Evolutionary conservation across 2,888 invertebrate species (phyloP), one percentile per base, ranked within the genome.

Genomic region (Tortrix viridana): DNA sequence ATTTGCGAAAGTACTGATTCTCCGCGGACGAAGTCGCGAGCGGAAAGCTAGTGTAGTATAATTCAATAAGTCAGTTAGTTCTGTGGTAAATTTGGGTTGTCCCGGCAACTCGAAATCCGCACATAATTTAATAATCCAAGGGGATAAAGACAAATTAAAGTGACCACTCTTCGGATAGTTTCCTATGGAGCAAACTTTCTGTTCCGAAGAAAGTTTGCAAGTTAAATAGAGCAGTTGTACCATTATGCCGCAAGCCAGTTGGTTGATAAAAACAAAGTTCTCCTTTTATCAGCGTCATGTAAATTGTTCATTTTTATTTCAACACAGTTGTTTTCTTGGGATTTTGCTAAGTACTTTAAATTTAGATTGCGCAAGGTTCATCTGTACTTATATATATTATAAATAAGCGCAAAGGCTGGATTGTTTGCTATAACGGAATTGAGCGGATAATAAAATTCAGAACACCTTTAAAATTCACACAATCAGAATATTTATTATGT

Each of bases 211-310:
- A 79, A 82, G 79, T 86, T 85, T 73, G 67, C 68, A 84, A 85
- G 82, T 86, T 85, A 86, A 85, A 86, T 84, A 85, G 82, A 82
- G 80, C 73, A 77, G 80, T 85, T 85, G 80, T 79, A 80, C 82
- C 81, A 82, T 82, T 84, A 82, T 75, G 78, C 83, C 82, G 76
- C 83, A 77, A 81, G 82, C 74, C 71, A 76, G 77, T 73, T 81
- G 68, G 67, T 67, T 65, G 73, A 74, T 76, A 77, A 79, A 81
- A 80, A 79, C 73, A 58, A 55, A 65, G 65, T 65, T 65, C 43
- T 32, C 18, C 47, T 57, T 62, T 44, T 69, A 69, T 72, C 70
- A 72, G 71, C 71, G 74, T 60, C 72, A 77, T 79, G 79, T 79
- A 79, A 75, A 79, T 80, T 65, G 70, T 69, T 69, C 67, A 71